Base-by-base conservation (phyloP, 2,113 vertebrate species). In the Gambusia holbrooki region DNA sequence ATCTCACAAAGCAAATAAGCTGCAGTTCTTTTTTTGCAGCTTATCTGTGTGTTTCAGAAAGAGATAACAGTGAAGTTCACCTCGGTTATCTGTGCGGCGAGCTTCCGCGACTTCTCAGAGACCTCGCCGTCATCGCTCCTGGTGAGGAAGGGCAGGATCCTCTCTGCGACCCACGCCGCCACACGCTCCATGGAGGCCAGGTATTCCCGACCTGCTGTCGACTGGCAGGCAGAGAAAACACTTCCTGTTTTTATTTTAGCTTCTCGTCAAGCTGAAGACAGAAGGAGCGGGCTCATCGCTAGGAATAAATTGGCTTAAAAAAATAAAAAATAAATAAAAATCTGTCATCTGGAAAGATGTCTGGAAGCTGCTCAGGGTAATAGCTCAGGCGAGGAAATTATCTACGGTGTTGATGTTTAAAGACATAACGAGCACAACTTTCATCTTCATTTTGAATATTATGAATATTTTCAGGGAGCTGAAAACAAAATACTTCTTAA, bases 141-240 rank as follows among this genome's bases (percentile, higher is more conserved):
- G 0, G 66, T 35, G 77, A 97, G 73, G 80, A 92, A 92, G 83
- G 96, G 94, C 30, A 98, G 72, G 82, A 97, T 87, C 72, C 88
- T 79, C 79, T 90, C 94, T 79, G 95, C 92, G 45, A 97, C 79
- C 98, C 97, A 98, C 80, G 84, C 80, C n/a, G 95, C 94, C 1
- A 91, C 91, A 13, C 94, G 85, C 81, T 96, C 95, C 92, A 98
- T 80, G 63, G 90, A 69, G 19, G 90, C 90, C 64, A 98, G 88
- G 85, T 92, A 95, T 40, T 93, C 92, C 33, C 95, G 92, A 69
- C 89, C 95, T 80, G 96, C 94, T 8, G 94, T 90, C 88, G 93
- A 93, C 98, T 99, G 73, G 61, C 48, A 80, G 40, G 64, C 35
- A 69, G 62, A 68, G 17, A 5, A 30, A 70, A 28, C 5, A 1